Evolutionary conservation across 1,140 invertebrate genomes (phyloP).

Genomic region (Habropoda laboriosa): DNA sequence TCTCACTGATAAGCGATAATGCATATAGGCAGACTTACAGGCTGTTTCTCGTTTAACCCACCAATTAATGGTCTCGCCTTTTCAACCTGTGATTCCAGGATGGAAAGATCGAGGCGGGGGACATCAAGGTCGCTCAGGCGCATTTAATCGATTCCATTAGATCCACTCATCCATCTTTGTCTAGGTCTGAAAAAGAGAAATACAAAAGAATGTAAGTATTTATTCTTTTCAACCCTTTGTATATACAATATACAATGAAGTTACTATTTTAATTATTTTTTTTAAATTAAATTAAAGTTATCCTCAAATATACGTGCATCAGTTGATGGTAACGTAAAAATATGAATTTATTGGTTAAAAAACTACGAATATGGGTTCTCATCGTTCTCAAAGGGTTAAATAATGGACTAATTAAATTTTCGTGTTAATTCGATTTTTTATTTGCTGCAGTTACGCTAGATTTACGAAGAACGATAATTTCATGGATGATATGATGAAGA

Average conservation of each 20-base stretch:
- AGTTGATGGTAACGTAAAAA: too few species aligned
- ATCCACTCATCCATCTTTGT: slow-evolving; percentile 87
- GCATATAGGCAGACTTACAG: slow-evolving; percentile 38
- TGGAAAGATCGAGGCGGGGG: slow-evolving; percentile 20
- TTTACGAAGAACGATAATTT: slow-evolving; percentile 70
- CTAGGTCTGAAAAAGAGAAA: slow-evolving; percentile 83
- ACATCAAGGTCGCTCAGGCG: slow-evolving; percentile 76
- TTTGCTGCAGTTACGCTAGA: slow-evolving; percentile 72
- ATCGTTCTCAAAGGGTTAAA: too few species aligned
- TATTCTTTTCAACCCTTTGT: too few species aligned
- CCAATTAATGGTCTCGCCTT: slow-evolving; percentile 51
- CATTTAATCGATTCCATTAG: slow-evolving; percentile 83
- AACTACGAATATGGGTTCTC: too few species aligned
- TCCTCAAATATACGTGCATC: too few species aligned
- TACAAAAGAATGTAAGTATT: slow-evolving; percentile 84
- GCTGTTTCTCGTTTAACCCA: slow-evolving; percentile 33
- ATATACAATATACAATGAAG: too few species aligned
- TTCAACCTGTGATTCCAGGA: slow-evolving; percentile 48
- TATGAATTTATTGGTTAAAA: too few species aligned
- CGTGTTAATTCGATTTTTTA: not conserved
- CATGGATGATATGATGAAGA: slow-evolving; percentile 53
- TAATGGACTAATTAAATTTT: too few species aligned
- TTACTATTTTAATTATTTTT: too few species aligned
- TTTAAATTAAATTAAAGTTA: too few species aligned
- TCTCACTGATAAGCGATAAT: slow-evolving; percentile 58